phyloP scores from a whole-genome alignment of 2,888 invertebrate species.

The Poecilobothrus nobilitatus region DNA sequence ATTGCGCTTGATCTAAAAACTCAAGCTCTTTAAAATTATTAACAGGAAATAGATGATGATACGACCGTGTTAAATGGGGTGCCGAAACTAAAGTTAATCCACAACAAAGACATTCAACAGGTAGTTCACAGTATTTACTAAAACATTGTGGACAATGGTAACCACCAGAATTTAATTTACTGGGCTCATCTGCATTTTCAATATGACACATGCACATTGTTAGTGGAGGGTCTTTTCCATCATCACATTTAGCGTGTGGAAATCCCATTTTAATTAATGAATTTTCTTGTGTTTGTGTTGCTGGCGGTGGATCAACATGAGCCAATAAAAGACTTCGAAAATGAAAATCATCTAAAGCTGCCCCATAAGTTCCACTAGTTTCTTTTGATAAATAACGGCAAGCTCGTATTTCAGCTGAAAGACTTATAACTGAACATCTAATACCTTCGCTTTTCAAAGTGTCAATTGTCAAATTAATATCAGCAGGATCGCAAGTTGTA shows the following conservation, averaged over 20 bases:
- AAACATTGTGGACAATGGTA: constrained; percentile 93
- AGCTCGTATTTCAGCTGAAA: constrained; percentile 90
- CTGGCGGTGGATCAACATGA: constrained; percentile 62
- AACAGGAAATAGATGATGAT: constrained; percentile 94
- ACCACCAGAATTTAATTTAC: constrained; percentile 64
- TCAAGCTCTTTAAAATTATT: constrained; percentile 69
- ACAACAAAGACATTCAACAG: constrained; percentile 93
- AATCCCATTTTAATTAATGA: constrained; percentile 94
- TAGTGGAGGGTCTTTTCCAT: constrained; percentile 57
- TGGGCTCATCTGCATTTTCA: constrained; percentile 60
- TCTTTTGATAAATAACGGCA: constrained; percentile 77
- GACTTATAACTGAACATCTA: constrained; percentile 86
- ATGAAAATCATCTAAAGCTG: constrained; percentile 76
- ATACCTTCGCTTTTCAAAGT: constrained; percentile 70
- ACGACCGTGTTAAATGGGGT: constrained; percentile 93
- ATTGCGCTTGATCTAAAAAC: constrained; percentile 51
- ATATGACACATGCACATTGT: constrained; percentile 92
- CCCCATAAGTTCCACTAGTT: constrained; percentile 81
- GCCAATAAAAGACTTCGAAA: constrained; percentile 56
- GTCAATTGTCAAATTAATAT: constrained; percentile 76
- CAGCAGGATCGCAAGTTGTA: constrained; percentile 94
- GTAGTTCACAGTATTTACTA: constrained; percentile 96
- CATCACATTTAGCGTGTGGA: constrained; percentile 65
- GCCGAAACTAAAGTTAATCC: constrained; percentile 94
- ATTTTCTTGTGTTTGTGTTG: constrained; percentile 63